Evolutionary conservation across 1,140 invertebrate species (phyloP).

Genomic region (Cryptotermes secundus): DNA sequence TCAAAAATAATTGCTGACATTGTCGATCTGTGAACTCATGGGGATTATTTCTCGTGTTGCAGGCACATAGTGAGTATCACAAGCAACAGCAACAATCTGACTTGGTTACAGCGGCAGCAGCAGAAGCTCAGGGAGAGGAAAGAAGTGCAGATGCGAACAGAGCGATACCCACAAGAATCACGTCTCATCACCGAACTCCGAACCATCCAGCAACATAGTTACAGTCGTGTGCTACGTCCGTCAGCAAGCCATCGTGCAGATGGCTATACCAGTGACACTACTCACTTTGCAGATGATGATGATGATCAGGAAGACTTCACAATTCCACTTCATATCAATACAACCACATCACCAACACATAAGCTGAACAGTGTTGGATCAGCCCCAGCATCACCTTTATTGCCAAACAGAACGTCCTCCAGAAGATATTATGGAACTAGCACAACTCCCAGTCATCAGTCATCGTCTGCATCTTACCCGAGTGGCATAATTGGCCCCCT

Average conservation of each 20-base stretch:
- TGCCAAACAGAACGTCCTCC: constrained; percentile 59
- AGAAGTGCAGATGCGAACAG: constrained; percentile 63
- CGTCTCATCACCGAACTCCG: constrained; percentile 61
- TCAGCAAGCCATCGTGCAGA: constrained; percentile 50
- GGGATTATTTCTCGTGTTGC: not conserved
- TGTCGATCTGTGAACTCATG: too few relatives aligned
- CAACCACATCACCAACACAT: constrained; percentile 43
- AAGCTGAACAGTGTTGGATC: constrained; percentile 46
- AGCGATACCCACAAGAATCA: constrained; percentile 68
- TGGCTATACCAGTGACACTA: constrained; percentile 76
- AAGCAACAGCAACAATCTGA: constrained; percentile 48
- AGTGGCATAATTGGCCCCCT: constrained; percentile 41
- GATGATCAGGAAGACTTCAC: constrained; percentile 60
- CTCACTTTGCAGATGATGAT: constrained; percentile 67
- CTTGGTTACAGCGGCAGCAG: constrained; percentile 77
- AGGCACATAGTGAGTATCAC: constrained; percentile 28
- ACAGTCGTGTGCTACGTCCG: constrained; percentile 35
- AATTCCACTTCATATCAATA: constrained; percentile 65
- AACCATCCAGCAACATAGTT: constrained; percentile 50
- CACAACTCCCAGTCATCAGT: constrained; percentile 46
- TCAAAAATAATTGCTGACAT: too few relatives aligned
- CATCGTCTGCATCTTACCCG: constrained; percentile 43
- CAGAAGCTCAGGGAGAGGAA: constrained; percentile 68
- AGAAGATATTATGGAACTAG: constrained; percentile 50
- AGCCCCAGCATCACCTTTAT: constrained; percentile 57